A percentile compares a stretch with the other conserved stretches of the same genome.
These are phyloP conservation scores for Galago senegalensis DNA, from an alignment of 2,797 vertebrate species.

Conservation along the genomic window DNA sequence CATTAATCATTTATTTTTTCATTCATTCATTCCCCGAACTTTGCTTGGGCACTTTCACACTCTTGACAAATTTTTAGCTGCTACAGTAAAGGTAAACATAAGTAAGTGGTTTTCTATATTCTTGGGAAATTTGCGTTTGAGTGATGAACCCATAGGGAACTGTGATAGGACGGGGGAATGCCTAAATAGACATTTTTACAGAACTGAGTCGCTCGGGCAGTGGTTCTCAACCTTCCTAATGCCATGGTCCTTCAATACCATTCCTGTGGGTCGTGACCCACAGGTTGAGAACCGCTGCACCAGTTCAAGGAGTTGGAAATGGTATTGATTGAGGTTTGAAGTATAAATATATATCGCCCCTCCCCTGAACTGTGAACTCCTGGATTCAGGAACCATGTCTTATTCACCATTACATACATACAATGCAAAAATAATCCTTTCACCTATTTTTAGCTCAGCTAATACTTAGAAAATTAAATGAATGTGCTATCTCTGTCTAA, in stretches of 20 bases:
- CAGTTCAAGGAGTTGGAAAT: neutral
- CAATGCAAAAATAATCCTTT: neutral
- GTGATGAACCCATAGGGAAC: neutral
- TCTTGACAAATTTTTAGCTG: neutral
- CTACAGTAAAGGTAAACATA: neutral
- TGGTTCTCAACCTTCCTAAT: no score
- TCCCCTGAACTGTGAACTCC: neutral
- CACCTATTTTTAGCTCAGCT: neutral
- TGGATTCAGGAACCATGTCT: neutral
- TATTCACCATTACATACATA: neutral
- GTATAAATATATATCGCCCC: neutral
- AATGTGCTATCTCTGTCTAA: neutral
- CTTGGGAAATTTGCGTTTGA: slow-evolving; percentile 22
- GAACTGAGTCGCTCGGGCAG: neutral
- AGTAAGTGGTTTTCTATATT: neutral
- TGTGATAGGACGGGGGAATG: neutral
- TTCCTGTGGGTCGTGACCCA: no score
- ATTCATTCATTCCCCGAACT: neutral
- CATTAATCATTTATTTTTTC: neutral
- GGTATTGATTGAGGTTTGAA: neutral
- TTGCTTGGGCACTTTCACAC: neutral
- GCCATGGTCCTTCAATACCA: no score
- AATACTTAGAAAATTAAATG: slow-evolving; percentile 13
- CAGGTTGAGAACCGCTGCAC: no score
- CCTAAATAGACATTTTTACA: neutral